Conservation (phyloP, 2,888 invertebrate genomes). For the Clivina fossor region DNA sequence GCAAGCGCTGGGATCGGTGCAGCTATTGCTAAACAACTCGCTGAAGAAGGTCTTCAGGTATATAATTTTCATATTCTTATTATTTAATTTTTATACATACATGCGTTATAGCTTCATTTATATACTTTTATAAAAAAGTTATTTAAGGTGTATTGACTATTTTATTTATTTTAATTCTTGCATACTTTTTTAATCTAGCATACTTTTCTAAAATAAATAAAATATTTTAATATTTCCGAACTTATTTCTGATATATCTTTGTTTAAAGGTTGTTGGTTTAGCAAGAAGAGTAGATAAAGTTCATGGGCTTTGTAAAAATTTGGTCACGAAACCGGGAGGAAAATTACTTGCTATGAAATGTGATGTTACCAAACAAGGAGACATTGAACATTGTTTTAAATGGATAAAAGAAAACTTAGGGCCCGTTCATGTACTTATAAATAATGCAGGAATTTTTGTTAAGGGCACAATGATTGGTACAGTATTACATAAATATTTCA, state of each 20-base stretch:
- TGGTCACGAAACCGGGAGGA: slow-evolving; percentile 40
- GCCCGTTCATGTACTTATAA: slow-evolving; percentile 60
- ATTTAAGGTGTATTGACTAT: too few species aligned
- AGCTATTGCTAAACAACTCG: slow-evolving; percentile 50
- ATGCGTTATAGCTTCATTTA: too few species aligned
- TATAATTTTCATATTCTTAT: too few species aligned
- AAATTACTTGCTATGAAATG: slow-evolving; percentile 53
- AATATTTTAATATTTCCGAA: too few species aligned
- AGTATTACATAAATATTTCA: background rate
- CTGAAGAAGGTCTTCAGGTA: slow-evolving; percentile 52
- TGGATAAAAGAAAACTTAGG: slow-evolving; percentile 57
- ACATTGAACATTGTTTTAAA: slow-evolving; percentile 58
- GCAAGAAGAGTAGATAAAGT: slow-evolving; percentile 56
- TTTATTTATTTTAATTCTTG: slow-evolving; percentile 5
- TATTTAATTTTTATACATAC: too few species aligned
- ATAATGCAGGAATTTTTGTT: slow-evolving; percentile 58
- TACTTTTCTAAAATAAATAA: background rate
- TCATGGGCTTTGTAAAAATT: slow-evolving; percentile 45
- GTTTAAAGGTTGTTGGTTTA: slow-evolving; percentile 56
- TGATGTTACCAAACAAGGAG: slow-evolving; percentile 57
- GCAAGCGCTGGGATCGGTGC: slow-evolving; percentile 20
- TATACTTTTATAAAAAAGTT: too few species aligned
- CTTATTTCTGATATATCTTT: slow-evolving; percentile 8
- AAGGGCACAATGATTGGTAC: slow-evolving; percentile 36
- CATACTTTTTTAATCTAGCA: background rate